Evolutionary conservation across 2,888 invertebrate genomes (phyloP).

Genomic region (Tuta absoluta): DNA sequence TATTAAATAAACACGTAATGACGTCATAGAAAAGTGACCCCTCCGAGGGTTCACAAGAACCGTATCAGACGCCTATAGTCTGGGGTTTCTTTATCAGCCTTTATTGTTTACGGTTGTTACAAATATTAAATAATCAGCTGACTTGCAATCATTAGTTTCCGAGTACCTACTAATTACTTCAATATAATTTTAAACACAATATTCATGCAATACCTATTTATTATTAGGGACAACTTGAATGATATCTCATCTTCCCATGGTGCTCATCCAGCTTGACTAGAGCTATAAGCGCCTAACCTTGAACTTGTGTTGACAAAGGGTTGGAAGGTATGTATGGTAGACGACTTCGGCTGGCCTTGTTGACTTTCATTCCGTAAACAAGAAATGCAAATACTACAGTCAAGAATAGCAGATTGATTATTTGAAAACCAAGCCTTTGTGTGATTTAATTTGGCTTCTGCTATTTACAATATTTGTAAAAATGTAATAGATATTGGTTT

Average conservation of each 20-base stretch:
- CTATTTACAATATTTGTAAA: not conserved
- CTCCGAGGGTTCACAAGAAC: constrained; percentile 24
- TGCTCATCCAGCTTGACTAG: not conserved
- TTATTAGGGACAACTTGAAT: not conserved
- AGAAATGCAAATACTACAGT: not conserved
- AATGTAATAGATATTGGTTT: not conserved
- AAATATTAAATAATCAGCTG: constrained; percentile 2
- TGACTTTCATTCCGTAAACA: constrained; percentile 5
- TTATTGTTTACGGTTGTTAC: not conserved
- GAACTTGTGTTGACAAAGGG: constrained; percentile 20
- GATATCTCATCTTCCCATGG: not conserved
- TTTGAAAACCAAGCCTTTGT: constrained; percentile 1
- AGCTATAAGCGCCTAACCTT: constrained; percentile 11
- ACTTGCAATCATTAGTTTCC: not conserved
- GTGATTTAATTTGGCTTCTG: not conserved
- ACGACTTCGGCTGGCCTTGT: constrained; percentile 6
- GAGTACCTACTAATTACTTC: not conserved
- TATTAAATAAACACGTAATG: constrained; percentile 20
- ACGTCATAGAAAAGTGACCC: constrained; percentile 20
- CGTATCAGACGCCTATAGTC: constrained; percentile 20
- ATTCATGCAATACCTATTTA: not conserved
- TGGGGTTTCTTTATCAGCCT: constrained; percentile 12
- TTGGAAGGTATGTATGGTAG: constrained; percentile 13
- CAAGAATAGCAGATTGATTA: not conserved
- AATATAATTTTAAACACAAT: not conserved